Evolutionary conservation across 2,797 vertebrate genomes (phyloP), one percentile per base, ranked within the genome.

Genomic region (Streptopelia turtur): DNA sequence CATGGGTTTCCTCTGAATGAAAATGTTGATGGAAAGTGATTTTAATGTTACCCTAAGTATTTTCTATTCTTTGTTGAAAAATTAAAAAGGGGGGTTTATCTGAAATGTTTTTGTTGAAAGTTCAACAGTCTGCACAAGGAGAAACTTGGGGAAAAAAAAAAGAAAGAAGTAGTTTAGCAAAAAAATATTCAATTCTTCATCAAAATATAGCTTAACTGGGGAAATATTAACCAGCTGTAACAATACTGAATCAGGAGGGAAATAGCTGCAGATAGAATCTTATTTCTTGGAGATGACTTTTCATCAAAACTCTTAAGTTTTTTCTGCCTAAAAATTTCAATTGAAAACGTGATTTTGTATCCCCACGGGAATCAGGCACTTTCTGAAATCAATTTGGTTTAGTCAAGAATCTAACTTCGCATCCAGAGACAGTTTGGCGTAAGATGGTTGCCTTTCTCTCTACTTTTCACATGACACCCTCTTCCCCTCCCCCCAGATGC

Each of bases 151-250:
- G 16, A 17, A 17, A 18, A 74, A 69, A 61, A 68, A 60, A 33
- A 56, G 5, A 45, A 65, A 33, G 16, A 27, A 78, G 16, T 31
- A 52, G 43, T 83, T 95, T 60, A 80, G 87, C 59, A 80, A 91
- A 95, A 95, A 94, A 92, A 63, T 87, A 91, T 80, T 94, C 75
- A 90, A 68, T 94, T 92, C 76, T 85, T 82, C 68, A 77, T 83
- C 91, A 96, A 96, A 94, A 92, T 91, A 71, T 24, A 76, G 33
- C 71, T 95, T 94, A 94, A 94, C 93, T 80, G 84, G 87, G 88
- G 89, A 96, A 95, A 89, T 95, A 95, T 80, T 94, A 96, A 94
- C 75, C 64, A 85, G 76, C 68, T 92, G 39, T 89, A 96, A 89
- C 89, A 93, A 91, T 89, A 89, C 75, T 66, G 82, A 79, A 77